Evolutionary conservation across 2,888 invertebrate species (phyloP), one percentile per base, ranked within the genome.

Genomic region (Napeogenes sylphis): DNA sequence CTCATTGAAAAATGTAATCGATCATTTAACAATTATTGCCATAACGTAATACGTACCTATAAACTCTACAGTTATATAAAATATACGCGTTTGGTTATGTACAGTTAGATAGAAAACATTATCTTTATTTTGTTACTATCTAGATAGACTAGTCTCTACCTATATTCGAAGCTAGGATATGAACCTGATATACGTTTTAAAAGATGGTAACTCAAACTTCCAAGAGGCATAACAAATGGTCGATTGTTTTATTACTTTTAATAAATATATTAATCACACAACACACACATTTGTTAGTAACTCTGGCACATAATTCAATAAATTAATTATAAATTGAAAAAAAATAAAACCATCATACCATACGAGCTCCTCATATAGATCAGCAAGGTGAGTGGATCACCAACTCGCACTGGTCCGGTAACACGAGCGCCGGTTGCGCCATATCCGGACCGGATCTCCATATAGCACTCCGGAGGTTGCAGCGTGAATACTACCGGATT

Each of bases 321-420:
- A 10, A 30, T 56, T 4, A 4, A 56, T n/a, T 58, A 33, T 2
- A 47, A 61, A n/a, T 2, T 38, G 10, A 45, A 12, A 54, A 53
- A 5, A 53, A 4, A 12, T 57, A 14, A 35, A 13, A 21, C 21
- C 13, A 45, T 63, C 91, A 91, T 83, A 97, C 97, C 97, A 82
- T 97, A 98, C 92, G 97, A 95, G 83, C 97, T 97, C 73, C 97
- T 92, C 98, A 98, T 98, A 81, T 97, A 97, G 75, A 98, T 97
- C 70, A 98, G 96, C 68, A 98, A 89, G 0, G 98, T 98, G 55
- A 98, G 91, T 0, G 98, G 97, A 84, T 98, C 98, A 0, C 98
- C 98, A 30, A 98, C 97, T 4, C 97, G 92, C 46, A 98, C 97
- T 2, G 98, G 97, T 4, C 97, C 97, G 0, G 96, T 93, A 0